These are phyloP conservation scores for Phenganax subtilis DNA, from an alignment of 92 coral and sea anemone species.

Conservation along the genomic window DNA sequence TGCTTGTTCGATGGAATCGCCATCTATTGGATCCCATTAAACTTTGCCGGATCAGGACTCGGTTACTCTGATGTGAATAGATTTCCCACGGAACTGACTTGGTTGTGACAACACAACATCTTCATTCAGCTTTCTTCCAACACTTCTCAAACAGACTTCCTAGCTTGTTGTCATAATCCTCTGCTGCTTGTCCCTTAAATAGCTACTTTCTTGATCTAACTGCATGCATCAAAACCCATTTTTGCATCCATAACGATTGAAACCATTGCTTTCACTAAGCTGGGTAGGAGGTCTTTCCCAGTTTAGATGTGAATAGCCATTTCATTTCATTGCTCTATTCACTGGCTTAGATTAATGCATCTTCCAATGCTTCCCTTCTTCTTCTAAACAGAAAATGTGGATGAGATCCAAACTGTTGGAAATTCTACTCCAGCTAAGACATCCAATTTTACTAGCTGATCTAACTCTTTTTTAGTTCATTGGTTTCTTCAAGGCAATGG, in stretches of 20 bases:
- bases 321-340: constrained; percentile 11
- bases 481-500: constrained; percentile 40
- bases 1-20: too few species aligned
- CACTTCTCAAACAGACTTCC: too few species aligned
- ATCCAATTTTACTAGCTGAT: constrained; percentile 25
- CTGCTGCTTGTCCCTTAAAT: neutral
- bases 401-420: constrained; percentile 42
- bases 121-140: too few species aligned
- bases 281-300: constrained; percentile 5
- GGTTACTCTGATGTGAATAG: too few species aligned
- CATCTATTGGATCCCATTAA: too few species aligned
- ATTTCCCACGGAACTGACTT: too few species aligned
- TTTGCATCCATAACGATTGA: constrained; percentile 1
- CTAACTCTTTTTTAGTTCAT: constrained; percentile 25
- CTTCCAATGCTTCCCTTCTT: constrained; percentile 35
- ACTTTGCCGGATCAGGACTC: too few species aligned
- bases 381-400: constrained; percentile 34
- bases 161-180: too few species aligned
- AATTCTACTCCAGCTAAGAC: constrained; percentile 14
- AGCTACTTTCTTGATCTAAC: constrained; percentile 17
- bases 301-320: constrained; percentile 11
- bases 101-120: too few species aligned
- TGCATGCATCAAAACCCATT: constrained; percentile 6
- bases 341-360: constrained; percentile 34
- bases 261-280: neutral